Conservation (phyloP, 2,113 vertebrate genomes). For the Taurulus bubalis region DNA sequence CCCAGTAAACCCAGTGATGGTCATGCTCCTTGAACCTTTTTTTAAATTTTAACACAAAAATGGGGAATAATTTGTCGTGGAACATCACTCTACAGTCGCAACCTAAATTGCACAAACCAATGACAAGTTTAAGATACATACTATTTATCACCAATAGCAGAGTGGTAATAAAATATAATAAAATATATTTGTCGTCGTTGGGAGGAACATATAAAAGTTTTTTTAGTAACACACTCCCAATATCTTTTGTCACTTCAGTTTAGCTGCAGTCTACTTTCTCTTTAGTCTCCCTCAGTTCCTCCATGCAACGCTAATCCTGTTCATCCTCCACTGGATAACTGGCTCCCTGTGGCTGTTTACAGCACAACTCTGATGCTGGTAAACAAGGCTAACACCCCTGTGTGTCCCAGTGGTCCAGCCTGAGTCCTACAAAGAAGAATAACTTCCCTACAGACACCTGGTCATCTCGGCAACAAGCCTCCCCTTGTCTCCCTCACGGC, state of each 20-base stretch:
- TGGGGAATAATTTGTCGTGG: not conserved
- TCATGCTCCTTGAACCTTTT: not conserved
- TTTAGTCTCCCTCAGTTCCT: constrained; percentile 3
- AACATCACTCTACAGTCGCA: not conserved
- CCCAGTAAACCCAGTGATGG: not conserved
- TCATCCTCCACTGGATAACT: constrained; percentile 30
- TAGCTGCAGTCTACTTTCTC: not conserved
- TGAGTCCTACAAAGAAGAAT: constrained; percentile 13
- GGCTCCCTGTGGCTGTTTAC: constrained; percentile 47
- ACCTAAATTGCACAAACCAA: not conserved
- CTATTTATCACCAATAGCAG: not conserved
- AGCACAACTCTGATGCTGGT: constrained; percentile 15
- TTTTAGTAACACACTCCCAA: too few relatives aligned
- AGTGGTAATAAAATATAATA: not conserved
- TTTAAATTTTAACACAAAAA: not conserved
- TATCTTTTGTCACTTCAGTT: not conserved
- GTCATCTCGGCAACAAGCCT: constrained; percentile 6
- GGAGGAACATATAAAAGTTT: not conserved
- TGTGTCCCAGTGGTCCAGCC: constrained; percentile 6
- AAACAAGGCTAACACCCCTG: constrained; percentile 17
- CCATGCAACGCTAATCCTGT: constrained; percentile 34
- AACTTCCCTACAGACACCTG: constrained; percentile 8
- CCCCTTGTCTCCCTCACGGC: constrained; percentile 4
- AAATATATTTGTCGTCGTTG: not conserved
- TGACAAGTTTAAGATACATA: not conserved